Percentiles rank a stretch among this genome's conserved stretches.
phyloP scores from a whole-genome alignment of 2,113 vertebrate species.

The Mirounga angustirostris region DNA sequence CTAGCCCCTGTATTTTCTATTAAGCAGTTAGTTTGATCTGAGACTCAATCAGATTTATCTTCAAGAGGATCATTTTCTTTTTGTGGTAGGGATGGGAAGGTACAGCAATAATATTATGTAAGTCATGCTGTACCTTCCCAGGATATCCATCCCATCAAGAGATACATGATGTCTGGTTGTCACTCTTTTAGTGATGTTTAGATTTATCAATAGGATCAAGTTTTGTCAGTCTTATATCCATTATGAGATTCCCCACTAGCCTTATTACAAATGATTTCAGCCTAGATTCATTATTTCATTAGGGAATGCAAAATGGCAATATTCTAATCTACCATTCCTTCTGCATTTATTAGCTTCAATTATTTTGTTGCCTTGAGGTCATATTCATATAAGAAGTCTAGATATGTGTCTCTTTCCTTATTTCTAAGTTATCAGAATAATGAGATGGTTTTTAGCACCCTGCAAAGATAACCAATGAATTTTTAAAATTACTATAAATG shows the following conservation, averaged over 20 bases:
- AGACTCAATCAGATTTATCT: not conserved
- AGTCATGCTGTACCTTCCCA: not conserved
- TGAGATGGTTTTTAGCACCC: not conserved
- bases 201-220: not conserved
- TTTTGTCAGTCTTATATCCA: not conserved
- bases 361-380: not conserved
- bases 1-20: not conserved
- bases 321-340: not conserved
- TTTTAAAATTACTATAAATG: not conserved
- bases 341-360: not conserved
- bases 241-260: not conserved
- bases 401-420: not conserved
- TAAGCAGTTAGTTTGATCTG: slow-evolving; percentile 20
- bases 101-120: not conserved
- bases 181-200: not conserved
- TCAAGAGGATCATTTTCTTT: not conserved
- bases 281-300: not conserved
- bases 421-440: slow-evolving; percentile 11
- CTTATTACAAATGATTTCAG: not conserved
- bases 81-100: not conserved
- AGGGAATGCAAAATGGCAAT: not conserved
- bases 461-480: not conserved
- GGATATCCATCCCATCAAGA: not conserved
- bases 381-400: not conserved
- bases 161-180: not conserved